Conservation (phyloP, 2,888 invertebrate species). For the Drosophila eohydei region DNA sequence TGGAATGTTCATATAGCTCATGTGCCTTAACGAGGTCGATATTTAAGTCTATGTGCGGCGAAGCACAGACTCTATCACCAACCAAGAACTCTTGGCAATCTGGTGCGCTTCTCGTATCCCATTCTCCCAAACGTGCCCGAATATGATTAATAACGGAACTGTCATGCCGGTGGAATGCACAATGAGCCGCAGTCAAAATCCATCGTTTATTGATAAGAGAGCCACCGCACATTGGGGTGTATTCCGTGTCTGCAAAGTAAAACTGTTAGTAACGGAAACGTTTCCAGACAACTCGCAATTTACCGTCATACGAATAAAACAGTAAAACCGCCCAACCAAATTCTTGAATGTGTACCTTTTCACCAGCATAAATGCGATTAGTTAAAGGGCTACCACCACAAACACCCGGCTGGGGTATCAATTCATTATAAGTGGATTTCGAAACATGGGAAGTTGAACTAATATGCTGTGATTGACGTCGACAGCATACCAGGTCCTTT, state of each 20-base stretch:
- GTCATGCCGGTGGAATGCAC: slow-evolving; percentile 86
- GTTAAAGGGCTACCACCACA: slow-evolving; percentile 11
- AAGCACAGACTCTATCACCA: slow-evolving; percentile 86
- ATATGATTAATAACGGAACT: slow-evolving; percentile 84
- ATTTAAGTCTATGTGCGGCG: slow-evolving; percentile 86
- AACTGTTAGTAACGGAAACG: not conserved
- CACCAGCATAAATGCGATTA: slow-evolving; percentile 37
- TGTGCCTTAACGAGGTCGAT: slow-evolving; percentile 88
- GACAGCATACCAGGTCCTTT: slow-evolving; percentile 36
- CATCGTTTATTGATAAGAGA: slow-evolving; percentile 50
- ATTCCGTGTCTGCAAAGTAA: slow-evolving; percentile 20
- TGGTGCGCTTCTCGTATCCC: slow-evolving; percentile 73
- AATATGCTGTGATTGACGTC: not conserved
- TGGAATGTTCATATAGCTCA: slow-evolving; percentile 85
- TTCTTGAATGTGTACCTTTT: slow-evolving; percentile 31
- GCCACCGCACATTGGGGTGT: slow-evolving; percentile 47
- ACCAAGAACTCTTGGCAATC: slow-evolving; percentile 69
- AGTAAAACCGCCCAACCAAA: slow-evolving; percentile 62
- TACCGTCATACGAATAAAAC: slow-evolving; percentile 43
- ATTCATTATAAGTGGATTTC: not conserved
- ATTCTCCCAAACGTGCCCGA: slow-evolving; percentile 82
- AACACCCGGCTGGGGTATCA: slow-evolving; percentile 14
- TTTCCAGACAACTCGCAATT: not conserved
- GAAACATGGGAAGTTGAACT: not conserved
- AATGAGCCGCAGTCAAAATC: slow-evolving; percentile 90